Percentiles rank a stretch among this genome's conserved stretches.
These are phyloP conservation scores for Neoascia interrupta DNA, from an alignment of 2,888 invertebrate genomes.

Conservation along the genomic window DNA sequence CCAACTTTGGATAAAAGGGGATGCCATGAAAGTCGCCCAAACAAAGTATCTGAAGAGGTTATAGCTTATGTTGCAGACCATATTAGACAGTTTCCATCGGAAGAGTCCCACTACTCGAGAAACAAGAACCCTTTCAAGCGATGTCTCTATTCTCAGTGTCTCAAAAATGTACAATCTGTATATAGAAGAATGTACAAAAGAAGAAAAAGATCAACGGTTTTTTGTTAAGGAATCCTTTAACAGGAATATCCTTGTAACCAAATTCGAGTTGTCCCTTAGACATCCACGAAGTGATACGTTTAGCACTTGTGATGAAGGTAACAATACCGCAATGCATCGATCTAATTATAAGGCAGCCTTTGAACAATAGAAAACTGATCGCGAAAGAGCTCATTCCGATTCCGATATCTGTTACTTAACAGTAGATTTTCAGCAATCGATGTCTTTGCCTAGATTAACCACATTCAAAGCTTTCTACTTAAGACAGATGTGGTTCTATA, in stretches of 20 bases:
- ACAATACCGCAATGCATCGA: slow-evolving; percentile 10
- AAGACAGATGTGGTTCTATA: slow-evolving; percentile 4
- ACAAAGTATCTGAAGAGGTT: slow-evolving; percentile 2
- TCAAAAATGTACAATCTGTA: neutral
- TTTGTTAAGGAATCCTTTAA: slow-evolving; percentile 1
- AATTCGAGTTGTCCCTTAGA: slow-evolving; percentile 5
- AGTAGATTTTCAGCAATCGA: slow-evolving; percentile 6
- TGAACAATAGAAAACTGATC: neutral
- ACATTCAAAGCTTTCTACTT: slow-evolving; percentile 11
- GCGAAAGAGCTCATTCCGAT: neutral
- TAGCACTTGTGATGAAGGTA: slow-evolving; percentile 1
- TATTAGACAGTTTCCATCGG: no score
- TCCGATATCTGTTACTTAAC: neutral
- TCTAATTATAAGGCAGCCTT: no score
- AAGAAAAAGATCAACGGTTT: neutral
- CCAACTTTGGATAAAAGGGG: slow-evolving; percentile 13
- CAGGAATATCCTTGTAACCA: neutral
- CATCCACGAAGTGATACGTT: slow-evolving; percentile 1
- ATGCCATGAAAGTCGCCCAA: neutral
- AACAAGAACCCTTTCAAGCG: slow-evolving; percentile 7
- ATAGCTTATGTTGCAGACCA: neutral
- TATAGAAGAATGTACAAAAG: neutral
- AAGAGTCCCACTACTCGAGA: slow-evolving; percentile 2
- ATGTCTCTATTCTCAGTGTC: no score
- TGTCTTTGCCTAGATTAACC: slow-evolving; percentile 1